Base-by-base conservation (phyloP, 2,113 vertebrate species). In the Mungos mungo region DNA sequence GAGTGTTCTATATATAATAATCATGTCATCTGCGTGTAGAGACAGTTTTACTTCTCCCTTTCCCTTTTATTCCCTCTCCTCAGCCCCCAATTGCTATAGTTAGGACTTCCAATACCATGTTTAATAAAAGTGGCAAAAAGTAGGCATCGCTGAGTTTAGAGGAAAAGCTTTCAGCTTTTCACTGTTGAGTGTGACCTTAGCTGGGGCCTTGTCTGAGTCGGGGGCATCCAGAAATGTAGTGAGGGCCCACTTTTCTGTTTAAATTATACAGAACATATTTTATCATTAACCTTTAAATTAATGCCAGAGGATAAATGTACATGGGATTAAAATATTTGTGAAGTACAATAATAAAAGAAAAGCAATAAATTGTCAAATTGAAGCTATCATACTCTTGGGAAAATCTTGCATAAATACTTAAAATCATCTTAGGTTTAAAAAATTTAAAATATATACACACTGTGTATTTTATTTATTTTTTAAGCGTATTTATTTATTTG, bases 271-370 rank as follows among this genome's bases (percentile, higher is more conserved):
- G 21, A 72, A 71, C 47, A 83, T 23, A 25, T 68, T 88, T 77
- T 77, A 79, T 80, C 21, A 74, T 94, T 81, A 86, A 41, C 16
- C 57, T 92, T 81, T 92, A 47, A 90, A 83, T 93, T 88, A 94
- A 88, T 94, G 1, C 14, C 57, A 89, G 13, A 33, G 69, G 41
- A 35, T 52, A 93, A 95, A 66, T 89, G 18, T 93, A 38, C 19
- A 79, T 68, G 52, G 2, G 10, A 88, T 80, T 96, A 74, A 76
- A 41, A 86, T 90, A 4, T 91, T 81, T 93, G 52, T 38, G 25
- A 90, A 89, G 16, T 86, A 47, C 19, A 50, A 11, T 93, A 50
- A 84, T 83, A 93, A 88, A 76, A 45, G 88, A 57, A 84, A 90
- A 69, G 27, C 16, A 38, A 91, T 54, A 72, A 33, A 52, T 41